Conservation (phyloP, 2,797 vertebrate genomes). For the Hafferia zeledoni region DNA sequence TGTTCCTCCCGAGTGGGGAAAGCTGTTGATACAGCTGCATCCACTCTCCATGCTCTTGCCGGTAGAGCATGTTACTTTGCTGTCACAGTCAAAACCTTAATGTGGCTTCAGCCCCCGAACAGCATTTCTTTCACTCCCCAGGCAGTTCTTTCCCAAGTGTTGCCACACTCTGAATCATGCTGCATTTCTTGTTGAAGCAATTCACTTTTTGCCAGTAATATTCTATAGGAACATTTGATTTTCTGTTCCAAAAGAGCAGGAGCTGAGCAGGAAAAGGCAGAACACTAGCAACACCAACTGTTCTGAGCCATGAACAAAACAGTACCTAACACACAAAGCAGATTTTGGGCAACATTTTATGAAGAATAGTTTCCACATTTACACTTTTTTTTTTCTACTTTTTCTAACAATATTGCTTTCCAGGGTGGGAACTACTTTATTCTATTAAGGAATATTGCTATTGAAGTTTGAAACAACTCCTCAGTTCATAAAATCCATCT, state of each 20-base stretch:
- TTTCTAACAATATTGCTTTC: neutral
- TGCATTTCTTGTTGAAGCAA: slow-evolving; percentile 23
- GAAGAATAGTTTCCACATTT: neutral
- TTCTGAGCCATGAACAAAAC: neutral
- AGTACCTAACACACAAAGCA: neutral
- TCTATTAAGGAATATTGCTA: neutral
- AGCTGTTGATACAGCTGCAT: slow-evolving; percentile 52
- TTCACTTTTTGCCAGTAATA: neutral
- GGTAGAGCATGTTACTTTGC: neutral
- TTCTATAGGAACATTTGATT: neutral
- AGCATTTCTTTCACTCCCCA: slow-evolving; percentile 4
- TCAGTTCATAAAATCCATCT: neutral
- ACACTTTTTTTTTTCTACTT: neutral
- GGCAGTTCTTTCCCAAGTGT: neutral
- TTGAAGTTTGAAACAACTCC: neutral
- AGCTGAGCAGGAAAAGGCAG: neutral
- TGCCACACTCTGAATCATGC: neutral
- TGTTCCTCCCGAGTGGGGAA: neutral
- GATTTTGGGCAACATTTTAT: neutral
- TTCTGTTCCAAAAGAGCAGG: neutral
- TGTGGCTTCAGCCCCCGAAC: neutral
- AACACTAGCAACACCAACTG: neutral
- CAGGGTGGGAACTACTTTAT: neutral
- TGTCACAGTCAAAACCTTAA: slow-evolving; percentile 1
- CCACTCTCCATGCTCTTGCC: neutral